phyloP scores from a whole-genome alignment of 2,797 vertebrate species.

The Pangasius krempfi region DNA sequence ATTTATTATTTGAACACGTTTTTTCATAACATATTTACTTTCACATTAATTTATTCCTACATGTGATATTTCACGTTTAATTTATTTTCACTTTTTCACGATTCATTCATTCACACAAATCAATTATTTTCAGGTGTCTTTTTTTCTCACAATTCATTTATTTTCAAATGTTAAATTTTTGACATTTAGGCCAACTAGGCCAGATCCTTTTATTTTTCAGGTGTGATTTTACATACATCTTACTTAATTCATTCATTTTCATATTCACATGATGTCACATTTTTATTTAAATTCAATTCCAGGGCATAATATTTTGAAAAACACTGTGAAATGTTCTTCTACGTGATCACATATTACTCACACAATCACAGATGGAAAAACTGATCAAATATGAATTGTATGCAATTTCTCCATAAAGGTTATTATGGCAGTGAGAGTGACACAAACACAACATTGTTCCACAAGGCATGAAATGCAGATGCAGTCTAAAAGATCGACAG shows the following conservation, averaged over 20 bases:
- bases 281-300: neutral
- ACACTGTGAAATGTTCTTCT: neutral
- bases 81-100: too few species aligned
- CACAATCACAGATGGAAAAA: neutral
- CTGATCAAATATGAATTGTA: neutral
- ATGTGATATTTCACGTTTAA: too few species aligned
- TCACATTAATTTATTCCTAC: too few species aligned
- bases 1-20: neutral
- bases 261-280: neutral
- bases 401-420: neutral
- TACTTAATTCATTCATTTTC: neutral
- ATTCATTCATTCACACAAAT: too few species aligned
- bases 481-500: neutral
- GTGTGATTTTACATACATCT: neutral
- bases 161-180: too few species aligned
- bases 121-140: neutral
- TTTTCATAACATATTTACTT: neutral
- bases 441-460: neutral
- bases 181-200: too few species aligned
- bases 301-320: neutral
- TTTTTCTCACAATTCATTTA: too few species aligned
- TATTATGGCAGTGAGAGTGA: neutral
- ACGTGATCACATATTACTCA: neutral
- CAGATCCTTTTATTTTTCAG: too few species aligned
- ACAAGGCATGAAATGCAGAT: neutral